phyloP scores from a whole-genome alignment of 2,888 invertebrate species.

The Dryadula phaetusa region DNA sequence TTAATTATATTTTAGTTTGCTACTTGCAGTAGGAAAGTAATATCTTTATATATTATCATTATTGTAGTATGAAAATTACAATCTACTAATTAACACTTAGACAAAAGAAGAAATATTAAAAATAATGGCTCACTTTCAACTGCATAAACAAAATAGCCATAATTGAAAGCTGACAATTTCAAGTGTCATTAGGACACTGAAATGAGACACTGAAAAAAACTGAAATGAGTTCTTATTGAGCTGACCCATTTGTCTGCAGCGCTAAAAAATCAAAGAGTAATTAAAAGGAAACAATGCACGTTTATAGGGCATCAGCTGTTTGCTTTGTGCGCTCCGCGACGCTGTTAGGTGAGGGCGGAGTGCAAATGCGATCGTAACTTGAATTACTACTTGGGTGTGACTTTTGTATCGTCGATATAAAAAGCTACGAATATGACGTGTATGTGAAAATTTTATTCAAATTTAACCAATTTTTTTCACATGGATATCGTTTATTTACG shows the following conservation, averaged over 20 bases:
- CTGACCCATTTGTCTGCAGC: slow-evolving; percentile 33
- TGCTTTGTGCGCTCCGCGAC: slow-evolving; percentile 54
- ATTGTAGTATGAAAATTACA: not conserved
- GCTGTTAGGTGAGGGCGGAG: slow-evolving; percentile 48
- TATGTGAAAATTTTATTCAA: slow-evolving; percentile 2
- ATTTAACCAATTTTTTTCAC: not conserved
- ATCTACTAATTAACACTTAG: not conserved
- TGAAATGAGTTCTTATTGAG: slow-evolving; percentile 31
- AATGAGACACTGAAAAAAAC: slow-evolving; percentile 21
- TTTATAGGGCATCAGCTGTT: slow-evolving; percentile 63
- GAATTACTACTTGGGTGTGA: slow-evolving; percentile 41
- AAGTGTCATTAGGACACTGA: slow-evolving; percentile 30
- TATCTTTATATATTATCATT: not conserved
- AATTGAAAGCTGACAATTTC: slow-evolving; percentile 10
- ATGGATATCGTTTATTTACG: not conserved
- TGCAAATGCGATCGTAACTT: slow-evolving; percentile 53
- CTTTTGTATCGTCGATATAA: slow-evolving; percentile 31
- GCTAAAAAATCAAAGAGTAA: slow-evolving; percentile 47
- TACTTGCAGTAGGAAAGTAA: no score
- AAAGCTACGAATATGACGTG: not conserved
- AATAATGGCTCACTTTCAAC: not conserved
- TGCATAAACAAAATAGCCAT: not conserved
- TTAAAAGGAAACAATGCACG: slow-evolving; percentile 59
- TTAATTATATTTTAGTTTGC: no score
- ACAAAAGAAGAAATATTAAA: not conserved